Base-by-base conservation (phyloP, 2,888 invertebrate species). In the Eristalis pertinax region DNA sequence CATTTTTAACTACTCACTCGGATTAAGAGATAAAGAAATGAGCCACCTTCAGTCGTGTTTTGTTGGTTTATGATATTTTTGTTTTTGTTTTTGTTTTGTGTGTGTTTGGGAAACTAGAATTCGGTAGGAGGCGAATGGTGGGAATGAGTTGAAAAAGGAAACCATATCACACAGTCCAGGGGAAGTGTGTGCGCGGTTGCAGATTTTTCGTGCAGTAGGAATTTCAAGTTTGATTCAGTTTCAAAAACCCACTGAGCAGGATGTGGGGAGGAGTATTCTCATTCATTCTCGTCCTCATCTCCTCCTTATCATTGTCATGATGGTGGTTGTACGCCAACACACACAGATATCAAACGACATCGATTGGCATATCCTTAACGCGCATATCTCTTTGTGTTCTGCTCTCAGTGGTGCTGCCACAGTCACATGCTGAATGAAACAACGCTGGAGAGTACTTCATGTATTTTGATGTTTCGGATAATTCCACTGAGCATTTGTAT, bases 331-430 rank as follows among this genome's bases (percentile, higher is more conserved):
- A 62, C 64, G 11, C 67, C 73, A 62, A 69, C 75, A 87, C 87
- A 87, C 74, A 87, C 75, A 83, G 69, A 83, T 65, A 87, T 69
- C 78, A 79, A 67, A 70, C 79, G 58, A 87, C 87, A 87, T 87
- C 84, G 68, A 87, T 73, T 87, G 87, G 87, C 64, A 84, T 84
- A 76, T 87, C 87, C 87, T 87, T 87, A 87, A 87, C 87, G 87
- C 87, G 87, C 87, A 87, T 87, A 87, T 87, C 87, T 87, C 87
- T 83, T 87, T 87, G 67, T 84, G 73, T 87, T 87, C 60, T 76
- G n/a, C 84, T 87, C 84, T 87, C 79, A 70, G 77, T 80, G 60
- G 72, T 69, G 77, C 64, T 77, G 69, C 69, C 82, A 85, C 63
- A 77, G 73, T 70, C 85, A 78, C 70, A 82, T 67, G 78, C 78